Base-by-base conservation (phyloP, 2,797 vertebrate genomes). In the Characodon lateralis region DNA sequence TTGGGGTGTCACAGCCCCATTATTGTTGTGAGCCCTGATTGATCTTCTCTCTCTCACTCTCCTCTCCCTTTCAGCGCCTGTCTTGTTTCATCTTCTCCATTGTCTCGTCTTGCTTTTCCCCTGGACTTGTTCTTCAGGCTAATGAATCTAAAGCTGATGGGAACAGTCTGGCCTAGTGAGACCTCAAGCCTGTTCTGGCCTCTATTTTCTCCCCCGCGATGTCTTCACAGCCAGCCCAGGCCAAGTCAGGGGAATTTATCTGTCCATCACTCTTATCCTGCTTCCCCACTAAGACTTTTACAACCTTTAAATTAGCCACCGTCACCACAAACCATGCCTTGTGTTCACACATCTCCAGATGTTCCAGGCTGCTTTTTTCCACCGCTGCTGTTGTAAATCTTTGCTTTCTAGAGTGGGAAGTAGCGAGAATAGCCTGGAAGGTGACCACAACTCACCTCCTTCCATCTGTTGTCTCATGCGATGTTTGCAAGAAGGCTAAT, bases 271-370 rank as follows among this genome's bases (percentile, higher is more conserved):
- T 88, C 88, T 76, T 83, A 78, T 58, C 65, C 78, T 13, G 73
- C 50, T 69, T 85, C 86, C 50, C 82, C 22, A 74, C 87, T 65
- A 92, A 90, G 91, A 93, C 89, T 92, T 94, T 94, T 94, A 93
- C 89, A 89, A 86, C 88, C 92, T 93, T 92, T 94, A 94, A 94
- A 95, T 92, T 90, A 93, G 89, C 89, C 91, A 73, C 90, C 87
- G 89, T 92, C 93, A 89, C 88, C 77, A 79, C 79, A 80, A 76
- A 76, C 83, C 89, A 59, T 85, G 80, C 89, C 83, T 87, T 7
- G 61, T 83, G 53, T 72, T 78, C 84, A 46, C 55, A 28, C 78
- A 14, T 31, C 83, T 91, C 91, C 92, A 94, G 92, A 94, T 94
- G 92, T 93, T 89, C 77, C 72, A 24, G 41, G 79, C 78, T 74